A percentile compares a stretch with the other conserved stretches of the same genome.
These are phyloP conservation scores for Lithobates pipiens DNA, from an alignment of 2,797 vertebrate genomes.

Conservation along the genomic window DNA sequence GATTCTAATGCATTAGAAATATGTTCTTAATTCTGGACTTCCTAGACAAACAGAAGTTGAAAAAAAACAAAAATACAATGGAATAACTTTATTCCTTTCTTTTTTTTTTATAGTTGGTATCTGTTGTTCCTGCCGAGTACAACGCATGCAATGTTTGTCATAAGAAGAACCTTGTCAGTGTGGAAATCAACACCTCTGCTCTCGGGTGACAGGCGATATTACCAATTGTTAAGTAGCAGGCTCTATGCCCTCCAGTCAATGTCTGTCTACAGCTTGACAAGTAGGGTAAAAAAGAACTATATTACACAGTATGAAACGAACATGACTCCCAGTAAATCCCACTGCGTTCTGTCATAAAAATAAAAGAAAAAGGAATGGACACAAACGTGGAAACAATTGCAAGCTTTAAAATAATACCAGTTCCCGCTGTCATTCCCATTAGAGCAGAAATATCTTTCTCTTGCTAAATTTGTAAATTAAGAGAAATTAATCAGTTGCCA, in stretches of 20 bases:
- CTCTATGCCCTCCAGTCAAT: conserved; percentile 65
- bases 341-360: conserved; percentile 45
- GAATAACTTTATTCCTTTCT: background rate
- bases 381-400: conserved; percentile 5
- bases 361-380: conserved; percentile 23
- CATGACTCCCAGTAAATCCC: conserved; percentile 60
- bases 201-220: conserved; percentile 68
- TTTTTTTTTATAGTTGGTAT: conserved; percentile 49
- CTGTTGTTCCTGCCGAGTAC: conserved; percentile 53
- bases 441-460: background rate
- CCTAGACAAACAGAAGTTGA: background rate
- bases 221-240: conserved; percentile 66
- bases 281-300: conserved; percentile 68
- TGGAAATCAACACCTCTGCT: conserved; percentile 66
- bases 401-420: conserved; percentile 21
- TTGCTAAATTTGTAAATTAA: background rate
- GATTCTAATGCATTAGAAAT: conserved; percentile 27
- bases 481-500: no score
- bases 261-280: conserved; percentile 70
- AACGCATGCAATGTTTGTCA: conserved; percentile 63
- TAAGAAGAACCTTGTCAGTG: conserved; percentile 70
- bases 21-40: background rate
- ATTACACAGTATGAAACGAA: conserved; percentile 51
- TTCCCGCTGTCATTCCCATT: background rate
- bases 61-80: background rate